Conservation (phyloP, 1,140 invertebrate genomes). For the Brachionus sp. region DNA sequence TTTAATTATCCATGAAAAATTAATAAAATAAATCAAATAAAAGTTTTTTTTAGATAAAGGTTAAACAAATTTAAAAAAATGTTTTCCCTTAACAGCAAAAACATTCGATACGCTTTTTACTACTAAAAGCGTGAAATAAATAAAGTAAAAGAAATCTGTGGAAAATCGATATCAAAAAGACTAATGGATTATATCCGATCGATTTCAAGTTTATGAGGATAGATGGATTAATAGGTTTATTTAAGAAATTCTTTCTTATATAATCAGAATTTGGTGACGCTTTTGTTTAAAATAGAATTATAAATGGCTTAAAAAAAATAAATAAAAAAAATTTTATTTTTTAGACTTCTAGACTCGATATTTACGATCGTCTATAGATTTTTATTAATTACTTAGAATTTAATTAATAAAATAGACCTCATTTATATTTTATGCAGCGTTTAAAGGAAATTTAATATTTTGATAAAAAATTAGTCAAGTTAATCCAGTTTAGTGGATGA, state of each 20-base stretch:
- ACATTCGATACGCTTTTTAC: background rate
- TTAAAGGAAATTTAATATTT: slow-evolving; percentile 12
- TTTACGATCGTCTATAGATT: background rate
- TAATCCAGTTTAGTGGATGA: background rate
- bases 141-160: background rate
- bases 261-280: background rate
- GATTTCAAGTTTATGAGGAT: background rate
- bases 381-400: background rate
- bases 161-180: background rate
- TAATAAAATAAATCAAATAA: background rate
- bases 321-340: background rate
- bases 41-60: background rate
- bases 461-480: background rate
- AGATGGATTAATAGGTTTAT: background rate
- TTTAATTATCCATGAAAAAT: background rate
- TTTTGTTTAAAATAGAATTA: background rate
- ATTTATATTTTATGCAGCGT: background rate
- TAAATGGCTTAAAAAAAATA: background rate
- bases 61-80: background rate
- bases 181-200: background rate
- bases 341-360: background rate
- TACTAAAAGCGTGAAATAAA: background rate
- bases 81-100: background rate
- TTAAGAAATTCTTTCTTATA: background rate
- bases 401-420: background rate